phyloP scores from a whole-genome alignment of 1,140 invertebrate genomes.

The Sipha flava region DNA sequence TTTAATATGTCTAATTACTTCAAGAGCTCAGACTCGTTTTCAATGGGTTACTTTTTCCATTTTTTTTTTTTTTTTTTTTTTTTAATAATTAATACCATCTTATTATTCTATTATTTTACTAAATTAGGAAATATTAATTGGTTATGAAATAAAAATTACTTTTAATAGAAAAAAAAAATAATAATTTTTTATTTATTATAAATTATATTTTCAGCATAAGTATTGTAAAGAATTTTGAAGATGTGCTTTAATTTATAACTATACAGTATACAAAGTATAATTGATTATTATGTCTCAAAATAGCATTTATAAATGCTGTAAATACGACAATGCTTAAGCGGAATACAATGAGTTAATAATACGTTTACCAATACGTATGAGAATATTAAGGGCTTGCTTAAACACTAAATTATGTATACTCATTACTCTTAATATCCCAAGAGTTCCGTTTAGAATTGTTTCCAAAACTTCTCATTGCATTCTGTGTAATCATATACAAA shows the following conservation, averaged over 20 bases:
- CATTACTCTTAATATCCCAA: neutral
- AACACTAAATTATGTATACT: neutral
- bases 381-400: neutral
- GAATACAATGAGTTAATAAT: conserved; percentile 7
- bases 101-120: too few species aligned
- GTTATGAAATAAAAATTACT: too few species aligned
- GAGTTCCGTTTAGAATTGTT: neutral
- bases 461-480: neutral
- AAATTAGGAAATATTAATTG: too few species aligned
- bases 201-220: too few species aligned
- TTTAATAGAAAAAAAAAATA: too few species aligned
- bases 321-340: neutral
- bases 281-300: neutral
- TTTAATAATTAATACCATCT: too few species aligned
- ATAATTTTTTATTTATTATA: too few species aligned
- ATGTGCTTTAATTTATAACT: neutral
- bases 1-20: too few species aligned
- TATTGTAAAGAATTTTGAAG: neutral
- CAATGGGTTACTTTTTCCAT: too few species aligned
- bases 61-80: too few species aligned
- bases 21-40: too few species aligned
- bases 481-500: neutral
- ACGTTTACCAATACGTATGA: neutral
- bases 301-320: neutral
- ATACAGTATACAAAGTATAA: neutral